Evolutionary conservation across 2,797 vertebrate genomes (phyloP), one percentile per base, ranked within the genome.

Genomic region (Amblyopsis hoosieri): DNA sequence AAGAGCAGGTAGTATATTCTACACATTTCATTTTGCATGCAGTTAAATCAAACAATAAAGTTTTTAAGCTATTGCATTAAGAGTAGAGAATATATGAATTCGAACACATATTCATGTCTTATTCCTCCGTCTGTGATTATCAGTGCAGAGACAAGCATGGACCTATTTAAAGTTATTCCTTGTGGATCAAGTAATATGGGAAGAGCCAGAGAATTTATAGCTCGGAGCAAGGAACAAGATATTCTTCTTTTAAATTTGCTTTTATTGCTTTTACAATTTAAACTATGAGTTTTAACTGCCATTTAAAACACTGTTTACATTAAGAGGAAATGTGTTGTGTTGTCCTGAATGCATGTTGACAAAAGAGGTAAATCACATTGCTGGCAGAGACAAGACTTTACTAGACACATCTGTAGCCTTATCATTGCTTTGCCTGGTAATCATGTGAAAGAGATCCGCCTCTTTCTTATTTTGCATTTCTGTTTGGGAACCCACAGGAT

Each of bases 401-500:
- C 14, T 71, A 48, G 62, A 33, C 51, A 67, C 45, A 71, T 69
- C 17, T 8, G 14, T 45, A 54, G 19, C 57, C 47, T 65, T 45
- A 64, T 74, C 56, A 64, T 12, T 50, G 14, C 48, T 70, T 42
- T 9, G 60, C 45, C 1, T 51, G n/a, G 47, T 66, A 63, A 70
- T 82, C 11, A 54, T 73, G 63, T 65, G 4, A 73, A 54, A 45
- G 23, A 6, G 54, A 47, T 45, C 56, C 64, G 66, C 59, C 55
- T 66, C 48, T 46, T 48, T 29, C 53, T 51, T 53, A 59, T 74
- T 79, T 68, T 59, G 72, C 51, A 66, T 75, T 72, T 69, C 51
- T 29, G 23, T 78, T 60, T 49, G 37, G 64, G 69, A 85, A 79
- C 69, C 68, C 71, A 73, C 46, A 62, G 64, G 68, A 64, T 45